Percentiles rank a stretch among this genome's conserved stretches.
Evolutionary conservation across 2,113 vertebrate genomes (phyloP).

Genomic region (Laticauda colubrina): DNA sequence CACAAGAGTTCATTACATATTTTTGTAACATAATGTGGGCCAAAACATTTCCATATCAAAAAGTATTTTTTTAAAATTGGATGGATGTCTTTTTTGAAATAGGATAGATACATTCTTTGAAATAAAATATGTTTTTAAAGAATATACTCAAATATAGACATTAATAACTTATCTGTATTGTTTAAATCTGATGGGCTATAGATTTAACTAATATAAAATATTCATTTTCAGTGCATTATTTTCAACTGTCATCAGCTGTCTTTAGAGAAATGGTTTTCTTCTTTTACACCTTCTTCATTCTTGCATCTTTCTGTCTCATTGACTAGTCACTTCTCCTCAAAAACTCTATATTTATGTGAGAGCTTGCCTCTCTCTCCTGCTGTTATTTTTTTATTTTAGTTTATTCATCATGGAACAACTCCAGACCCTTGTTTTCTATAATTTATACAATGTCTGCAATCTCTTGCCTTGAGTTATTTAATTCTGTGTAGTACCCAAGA

Average conservation of each 20-base stretch:
- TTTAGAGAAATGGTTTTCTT: slow-evolving; percentile 24
- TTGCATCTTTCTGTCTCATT: slow-evolving; percentile 18
- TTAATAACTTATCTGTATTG: not conserved
- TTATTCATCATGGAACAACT: slow-evolving; percentile 30
- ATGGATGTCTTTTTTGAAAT: not conserved
- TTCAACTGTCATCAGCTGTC: slow-evolving; percentile 8
- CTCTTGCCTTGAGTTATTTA: slow-evolving; percentile 16
- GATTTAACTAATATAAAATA: slow-evolving; percentile 31
- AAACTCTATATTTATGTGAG: slow-evolving; percentile 12
- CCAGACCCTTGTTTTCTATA: slow-evolving; percentile 25
- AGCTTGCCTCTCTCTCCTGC: slow-evolving; percentile 2
- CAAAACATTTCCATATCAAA: not conserved
- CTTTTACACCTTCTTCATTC: not conserved
- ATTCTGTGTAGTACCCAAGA: slow-evolving; percentile 5
- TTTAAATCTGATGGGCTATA: not conserved
- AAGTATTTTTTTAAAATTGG: not conserved
- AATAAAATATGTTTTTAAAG: not conserved
- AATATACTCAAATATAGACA: not conserved
- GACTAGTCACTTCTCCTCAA: slow-evolving; percentile 21
- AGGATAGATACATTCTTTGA: not conserved
- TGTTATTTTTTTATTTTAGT: slow-evolving; percentile 27
- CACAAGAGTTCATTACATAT: not conserved
- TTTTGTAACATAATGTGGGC: not conserved
- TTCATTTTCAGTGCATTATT: slow-evolving; percentile 16
- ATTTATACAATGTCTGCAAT: slow-evolving; percentile 12